Base-by-base conservation (phyloP, 2,888 invertebrate species). In the Nebria salina region DNA sequence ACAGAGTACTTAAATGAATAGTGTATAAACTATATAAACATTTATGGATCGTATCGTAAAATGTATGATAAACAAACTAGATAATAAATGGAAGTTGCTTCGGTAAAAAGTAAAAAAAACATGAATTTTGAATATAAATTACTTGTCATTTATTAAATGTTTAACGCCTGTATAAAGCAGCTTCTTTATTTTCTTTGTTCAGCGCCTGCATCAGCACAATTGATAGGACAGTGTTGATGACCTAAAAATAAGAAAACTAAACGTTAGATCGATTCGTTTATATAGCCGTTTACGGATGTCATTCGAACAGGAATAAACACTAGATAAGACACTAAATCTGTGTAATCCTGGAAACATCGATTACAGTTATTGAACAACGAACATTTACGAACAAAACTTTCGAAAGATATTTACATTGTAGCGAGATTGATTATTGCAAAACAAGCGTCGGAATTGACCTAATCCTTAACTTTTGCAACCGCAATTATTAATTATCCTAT, bases 151-250 rank as follows among this genome's bases (percentile, higher is more conserved):
- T 43, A 9, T 43, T 8, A 43, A 77, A 72, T 20, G n/a, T 20
- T 79, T 77, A 83, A 72, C 82, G 76, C 6, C 82, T 74, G 85
- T 90, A 93, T 9, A 90, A 88, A 82, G 90, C 89, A 0, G 91
- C 91, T 82, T 88, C 89, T 3, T 94, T 92, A 84, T 95, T 94
- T 89, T 95, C 95, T 87, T 94, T 95, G 86, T 92, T 93, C 42
- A 95, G 91, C 1, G 95, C 95, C 88, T 94, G 93, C 9, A 94
- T 91, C 13, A 96, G 91, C 11, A 95, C 90, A 70, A 94, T 85
- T 1, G 94, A 92, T 89, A 95, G 91, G 0, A 94, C 94, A 6
- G 91, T 92, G 85, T 95, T 93, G 78, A 95, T 88, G 4, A 94
- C 91, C 94, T 94, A 89, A 26, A 89, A 89, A 83, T 83, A 84